Evolutionary conservation across 2,888 invertebrate genomes (phyloP).

Genomic region (Scaptomyza flava): DNA sequence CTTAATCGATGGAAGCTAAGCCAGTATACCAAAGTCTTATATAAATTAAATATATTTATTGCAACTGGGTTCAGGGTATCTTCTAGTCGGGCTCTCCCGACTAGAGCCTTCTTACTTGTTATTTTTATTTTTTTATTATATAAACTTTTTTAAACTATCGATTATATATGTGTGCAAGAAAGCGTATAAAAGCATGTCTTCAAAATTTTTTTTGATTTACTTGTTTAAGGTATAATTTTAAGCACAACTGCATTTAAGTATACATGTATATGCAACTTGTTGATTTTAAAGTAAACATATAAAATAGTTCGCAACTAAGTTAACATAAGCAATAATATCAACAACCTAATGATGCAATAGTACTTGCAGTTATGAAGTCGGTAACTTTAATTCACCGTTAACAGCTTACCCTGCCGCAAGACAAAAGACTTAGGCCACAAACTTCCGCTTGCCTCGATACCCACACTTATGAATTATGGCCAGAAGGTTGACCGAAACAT

Average conservation of each 20-base stretch:
- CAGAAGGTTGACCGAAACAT: slow-evolving; percentile 36
- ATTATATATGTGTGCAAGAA: no score
- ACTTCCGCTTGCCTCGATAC: slow-evolving; percentile 43
- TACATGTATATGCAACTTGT: background rate
- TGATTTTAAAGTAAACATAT: background rate
- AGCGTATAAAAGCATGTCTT: no score
- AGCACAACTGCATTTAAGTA: background rate
- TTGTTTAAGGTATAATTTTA: background rate
- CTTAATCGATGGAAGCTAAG: no score
- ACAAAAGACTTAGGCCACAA: slow-evolving; percentile 68
- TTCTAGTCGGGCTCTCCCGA: no score
- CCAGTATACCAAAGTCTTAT: no score
- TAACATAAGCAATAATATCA: slow-evolving; percentile 14
- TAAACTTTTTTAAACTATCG: no score
- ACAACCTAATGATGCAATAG: slow-evolving; percentile 49
- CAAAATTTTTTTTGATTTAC: no score
- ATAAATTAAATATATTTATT: no score
- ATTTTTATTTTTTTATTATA: no score
- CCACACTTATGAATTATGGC: slow-evolving; percentile 37
- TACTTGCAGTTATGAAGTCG: slow-evolving; percentile 28
- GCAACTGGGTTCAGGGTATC: no score
- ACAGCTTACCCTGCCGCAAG: slow-evolving; percentile 39
- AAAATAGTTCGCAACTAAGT: background rate
- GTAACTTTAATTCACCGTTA: slow-evolving; percentile 18
- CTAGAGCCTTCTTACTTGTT: no score